Evolutionary conservation across 2,797 vertebrate genomes (phyloP).

Genomic region (Sebastes oblongus): DNA sequence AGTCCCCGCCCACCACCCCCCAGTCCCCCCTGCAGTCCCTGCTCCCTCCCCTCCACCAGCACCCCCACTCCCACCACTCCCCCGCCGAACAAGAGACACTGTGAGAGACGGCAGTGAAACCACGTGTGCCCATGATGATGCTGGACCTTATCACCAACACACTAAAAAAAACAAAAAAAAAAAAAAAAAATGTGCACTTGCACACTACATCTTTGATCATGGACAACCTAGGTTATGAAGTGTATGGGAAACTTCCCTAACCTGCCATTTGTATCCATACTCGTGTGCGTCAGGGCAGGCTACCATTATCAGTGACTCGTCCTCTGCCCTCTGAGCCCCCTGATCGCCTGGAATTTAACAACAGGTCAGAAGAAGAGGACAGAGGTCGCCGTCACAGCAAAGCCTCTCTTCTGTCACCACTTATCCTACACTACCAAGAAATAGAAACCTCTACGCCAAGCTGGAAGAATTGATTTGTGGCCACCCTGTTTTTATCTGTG

Average conservation of each 20-base stretch:
- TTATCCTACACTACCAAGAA: conserved; percentile 59
- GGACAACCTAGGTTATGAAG: conserved; percentile 46
- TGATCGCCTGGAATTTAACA: conserved; percentile 36
- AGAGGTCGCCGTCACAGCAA: conserved; percentile 38
- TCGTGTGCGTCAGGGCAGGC: conserved; percentile 37
- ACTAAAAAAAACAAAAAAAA: not conserved
- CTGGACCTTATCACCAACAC: conserved; percentile 70
- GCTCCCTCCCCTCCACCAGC: conserved; percentile 84
- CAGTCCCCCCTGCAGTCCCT: conserved; percentile 89
- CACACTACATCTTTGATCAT: conserved; percentile 60
- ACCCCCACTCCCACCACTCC: conserved; percentile 82
- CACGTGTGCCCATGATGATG: conserved; percentile 71
- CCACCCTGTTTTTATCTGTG: conserved; percentile 65
- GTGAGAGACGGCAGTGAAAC: conserved; percentile 81
- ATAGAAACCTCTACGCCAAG: conserved; percentile 63
- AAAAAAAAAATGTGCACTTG: conserved; percentile 27
- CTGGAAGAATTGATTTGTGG: conserved; percentile 70
- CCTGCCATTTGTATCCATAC: conserved; percentile 51
- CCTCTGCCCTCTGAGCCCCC: conserved; percentile 36
- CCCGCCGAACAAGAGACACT: conserved; percentile 90
- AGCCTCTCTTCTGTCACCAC: conserved; percentile 46
- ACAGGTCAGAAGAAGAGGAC: conserved; percentile 35
- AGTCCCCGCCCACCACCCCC: conserved; percentile 88
- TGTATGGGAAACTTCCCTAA: conserved; percentile 30
- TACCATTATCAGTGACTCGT: conserved; percentile 42